Evolutionary conservation across 2,797 vertebrate species (phyloP).

Genomic region (Ficedula albicollis): DNA sequence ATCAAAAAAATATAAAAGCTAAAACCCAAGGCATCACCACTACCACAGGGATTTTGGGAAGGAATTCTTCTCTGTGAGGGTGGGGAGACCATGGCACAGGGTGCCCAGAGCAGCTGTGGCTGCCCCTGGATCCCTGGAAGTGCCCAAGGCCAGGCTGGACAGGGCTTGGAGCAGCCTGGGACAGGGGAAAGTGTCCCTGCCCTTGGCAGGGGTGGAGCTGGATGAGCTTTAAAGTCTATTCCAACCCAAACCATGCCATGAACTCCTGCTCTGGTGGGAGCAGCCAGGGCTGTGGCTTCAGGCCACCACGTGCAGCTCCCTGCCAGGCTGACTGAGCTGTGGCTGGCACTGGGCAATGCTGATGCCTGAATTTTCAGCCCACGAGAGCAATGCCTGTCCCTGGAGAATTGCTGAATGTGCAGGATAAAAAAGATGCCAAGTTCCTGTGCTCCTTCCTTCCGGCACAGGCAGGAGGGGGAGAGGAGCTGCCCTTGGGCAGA

Average conservation of each 20-base stretch:
- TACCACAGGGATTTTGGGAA: not conserved
- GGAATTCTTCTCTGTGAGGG: rapidly evolving
- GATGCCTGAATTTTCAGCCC: conserved; percentile 40
- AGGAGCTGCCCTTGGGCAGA: conserved; percentile 10
- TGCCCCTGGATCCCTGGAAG: not conserved
- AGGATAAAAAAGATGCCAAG: conserved; percentile 32
- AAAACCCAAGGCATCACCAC: too few species aligned
- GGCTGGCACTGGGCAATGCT: not conserved
- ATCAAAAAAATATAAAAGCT: too few species aligned
- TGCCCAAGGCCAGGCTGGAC: rapidly evolving
- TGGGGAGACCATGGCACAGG: too few species aligned
- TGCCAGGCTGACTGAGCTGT: not conserved
- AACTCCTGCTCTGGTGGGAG: not conserved
- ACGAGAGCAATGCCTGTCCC: not conserved
- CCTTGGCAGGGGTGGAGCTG: not conserved
- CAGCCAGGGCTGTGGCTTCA: not conserved
- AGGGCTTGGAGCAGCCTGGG: rapidly evolving
- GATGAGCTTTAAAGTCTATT: not conserved
- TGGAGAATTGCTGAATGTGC: conserved; percentile 49
- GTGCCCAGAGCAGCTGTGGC: too few species aligned
- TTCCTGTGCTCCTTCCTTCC: conserved; percentile 55
- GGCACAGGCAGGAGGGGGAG: not conserved
- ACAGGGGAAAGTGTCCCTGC: rapidly evolving
- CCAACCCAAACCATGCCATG: not conserved
- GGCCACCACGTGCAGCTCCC: not conserved